Evolutionary conservation across 30 jellyfish, hydroid and myxozoan genomes (phyloP), one percentile per base, ranked within the genome.

Genomic region (Aurelia coerulea): DNA sequence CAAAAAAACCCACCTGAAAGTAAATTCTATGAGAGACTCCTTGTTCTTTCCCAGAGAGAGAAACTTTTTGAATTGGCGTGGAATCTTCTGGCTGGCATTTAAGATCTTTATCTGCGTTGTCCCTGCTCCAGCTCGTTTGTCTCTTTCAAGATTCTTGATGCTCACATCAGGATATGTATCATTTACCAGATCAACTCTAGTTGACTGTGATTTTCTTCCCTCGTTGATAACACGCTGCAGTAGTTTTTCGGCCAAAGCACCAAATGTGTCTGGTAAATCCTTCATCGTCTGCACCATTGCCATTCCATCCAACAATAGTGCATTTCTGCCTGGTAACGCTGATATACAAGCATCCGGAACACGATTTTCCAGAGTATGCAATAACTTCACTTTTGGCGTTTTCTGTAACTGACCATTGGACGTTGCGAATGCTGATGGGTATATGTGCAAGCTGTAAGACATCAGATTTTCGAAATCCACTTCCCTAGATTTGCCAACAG

Each of bases 41-140:
- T 54, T 54, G 66, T 54, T 54, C 66, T 54, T 54, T 54, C 13
- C 66, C 66, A 54, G 66, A 54, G 66, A 54, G 66, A 54, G 66
- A 54, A 54, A 54, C 66, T 54, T 54, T 54, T 54, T 54, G 17
- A 54, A 54, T 17, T 54, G 66, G 66, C 66, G 17, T 17, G 66
- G 66, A 54, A 17, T 54, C 13, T 54, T 54, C 16, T 54, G 66
- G 66, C 66, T 54, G 66, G 66, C 66, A 54, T 54, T 54, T 17
- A 54, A 54, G 13, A 54, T 54, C 66, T 54, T 54, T 17, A 17
- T 54, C 66, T 54, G 66, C 16, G 66, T 54, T 54, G 66, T 54
- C 66, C 66, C 66, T 54, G 66, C 66, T 54, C 66, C 66, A 10
- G 66, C 13, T 17, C 16, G 66, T 13, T 54, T 23, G 29, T 23